Evolutionary conservation across 2,888 invertebrate genomes (phyloP).

Genomic region (Leptopilina syphax): DNA sequence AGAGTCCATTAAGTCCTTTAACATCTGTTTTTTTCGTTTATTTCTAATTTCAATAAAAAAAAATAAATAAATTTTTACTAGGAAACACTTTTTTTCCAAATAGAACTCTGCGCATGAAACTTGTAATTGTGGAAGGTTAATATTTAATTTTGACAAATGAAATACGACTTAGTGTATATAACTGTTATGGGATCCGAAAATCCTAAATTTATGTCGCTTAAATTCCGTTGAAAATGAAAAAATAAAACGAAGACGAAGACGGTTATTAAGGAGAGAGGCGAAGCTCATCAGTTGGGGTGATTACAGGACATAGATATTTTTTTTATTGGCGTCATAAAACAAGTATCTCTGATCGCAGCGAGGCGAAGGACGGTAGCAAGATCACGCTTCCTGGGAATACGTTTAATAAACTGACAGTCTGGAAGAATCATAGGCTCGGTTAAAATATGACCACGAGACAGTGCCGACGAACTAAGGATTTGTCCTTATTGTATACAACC

Average conservation of each 20-base stretch:
- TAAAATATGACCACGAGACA: constrained; percentile 57
- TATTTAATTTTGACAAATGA: background rate
- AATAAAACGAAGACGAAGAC: background rate
- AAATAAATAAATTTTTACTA: too few species aligned
- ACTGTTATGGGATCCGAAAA: background rate
- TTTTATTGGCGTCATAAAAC: constrained; percentile 37
- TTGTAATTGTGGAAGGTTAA: too few species aligned
- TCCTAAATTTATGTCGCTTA: constrained; percentile 31
- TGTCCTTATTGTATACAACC: constrained; percentile 51
- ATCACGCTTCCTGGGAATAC: constrained; percentile 41
- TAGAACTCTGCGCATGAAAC: too few species aligned
- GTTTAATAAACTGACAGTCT: constrained; percentile 50
- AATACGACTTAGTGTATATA: background rate
- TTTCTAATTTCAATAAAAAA: too few species aligned
- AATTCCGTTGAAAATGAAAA: constrained; percentile 4
- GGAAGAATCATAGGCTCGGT: constrained; percentile 48
- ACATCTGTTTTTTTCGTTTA: too few species aligned
- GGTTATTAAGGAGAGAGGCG: background rate
- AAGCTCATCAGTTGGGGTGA: constrained; percentile 30
- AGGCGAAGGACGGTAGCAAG: constrained; percentile 28
- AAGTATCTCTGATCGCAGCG: constrained; percentile 36
- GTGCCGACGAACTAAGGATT: constrained; percentile 42
- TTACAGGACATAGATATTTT: constrained; percentile 33
- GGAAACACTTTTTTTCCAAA: too few species aligned
- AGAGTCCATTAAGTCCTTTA: too few species aligned